Base-by-base conservation (phyloP, 2,113 vertebrate species). In the Centropus unirufus region DNA sequence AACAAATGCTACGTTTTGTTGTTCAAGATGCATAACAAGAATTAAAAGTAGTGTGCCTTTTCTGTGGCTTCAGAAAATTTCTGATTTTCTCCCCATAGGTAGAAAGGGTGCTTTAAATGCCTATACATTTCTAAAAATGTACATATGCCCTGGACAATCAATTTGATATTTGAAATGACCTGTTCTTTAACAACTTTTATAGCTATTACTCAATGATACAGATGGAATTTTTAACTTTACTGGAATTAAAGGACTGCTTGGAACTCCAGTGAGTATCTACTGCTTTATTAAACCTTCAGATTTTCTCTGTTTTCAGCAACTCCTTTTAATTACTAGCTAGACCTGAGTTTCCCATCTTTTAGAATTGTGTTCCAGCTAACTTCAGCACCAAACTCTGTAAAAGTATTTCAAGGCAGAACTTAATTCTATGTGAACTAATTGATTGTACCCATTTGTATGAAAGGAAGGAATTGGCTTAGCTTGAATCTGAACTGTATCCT, bases 141-240 rank as follows among this genome's bases (percentile, higher is more conserved):
- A 4, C 51, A 6, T 47, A 3, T 86, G 36, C 8, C 36, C 30
- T 49, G 63, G 9, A 36, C 6, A 63, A 88, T 67, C 14, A 14
- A 7, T 75, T 69, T 70, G 62, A 17, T 51, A 26, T 70, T 72
- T 83, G 24, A 85, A 92, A 63, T 74, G 92, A 93, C 27, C 27
- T 73, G 17, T 55, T 92, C 32, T 20, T 95, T 84, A 75, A 89
- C 14, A 9, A 16, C 19, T 55, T 84, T 89, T 96, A 87, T 91
- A 99, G 99, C 96, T 98, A 40, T 95, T 99, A 40, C 95, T 98
- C 24, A 99, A 99, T 64, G 93, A 98, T 74, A 99, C 99, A 24
- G 96, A 98, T 5, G 98, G 98, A 81, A 83, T 96, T 93, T 97
- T 98, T 93, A 99, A 99, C 94, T 92, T 98, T 88, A 98, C 98